Conservation (phyloP, 2,888 invertebrate species). For the Meghimatium bilineatum region DNA sequence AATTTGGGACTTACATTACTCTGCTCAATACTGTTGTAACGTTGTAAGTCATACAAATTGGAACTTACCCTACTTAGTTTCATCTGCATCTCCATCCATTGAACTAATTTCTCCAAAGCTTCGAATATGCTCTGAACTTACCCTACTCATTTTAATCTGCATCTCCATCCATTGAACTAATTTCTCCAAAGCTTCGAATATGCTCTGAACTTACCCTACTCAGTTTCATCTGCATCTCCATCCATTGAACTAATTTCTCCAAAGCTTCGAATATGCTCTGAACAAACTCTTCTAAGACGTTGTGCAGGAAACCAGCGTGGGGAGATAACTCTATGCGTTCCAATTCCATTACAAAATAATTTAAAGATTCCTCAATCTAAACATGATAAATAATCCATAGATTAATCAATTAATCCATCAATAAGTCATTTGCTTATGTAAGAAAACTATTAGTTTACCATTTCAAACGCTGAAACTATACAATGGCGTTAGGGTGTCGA, state of each 20-base stretch:
- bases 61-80: slow-evolving; percentile 37
- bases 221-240: slow-evolving; percentile 45
- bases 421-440: neutral
- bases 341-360: slow-evolving; percentile 47
- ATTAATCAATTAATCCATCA: neutral
- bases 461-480: no score
- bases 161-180: slow-evolving; percentile 42
- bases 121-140: neutral
- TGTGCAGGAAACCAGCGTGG: slow-evolving; percentile 42
- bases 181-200: slow-evolving; percentile 29
- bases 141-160: slow-evolving; percentile 42
- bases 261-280: slow-evolving; percentile 33
- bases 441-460: no score
- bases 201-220: slow-evolving; percentile 24
- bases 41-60: no score
- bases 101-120: slow-evolving; percentile 34
- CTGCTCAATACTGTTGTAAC: no score
- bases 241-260: slow-evolving; percentile 40
- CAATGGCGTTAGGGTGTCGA: no score
- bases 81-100: slow-evolving; percentile 44
- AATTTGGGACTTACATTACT: no score
- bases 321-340: slow-evolving; percentile 47
- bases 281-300: slow-evolving; percentile 22
- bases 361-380: slow-evolving; percentile 44
- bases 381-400: no score